Percentiles rank a stretch among this genome's conserved stretches.
Conservation (phyloP, 2,113 vertebrate genomes). For the Leptobrachium ailaonicum region DNA sequence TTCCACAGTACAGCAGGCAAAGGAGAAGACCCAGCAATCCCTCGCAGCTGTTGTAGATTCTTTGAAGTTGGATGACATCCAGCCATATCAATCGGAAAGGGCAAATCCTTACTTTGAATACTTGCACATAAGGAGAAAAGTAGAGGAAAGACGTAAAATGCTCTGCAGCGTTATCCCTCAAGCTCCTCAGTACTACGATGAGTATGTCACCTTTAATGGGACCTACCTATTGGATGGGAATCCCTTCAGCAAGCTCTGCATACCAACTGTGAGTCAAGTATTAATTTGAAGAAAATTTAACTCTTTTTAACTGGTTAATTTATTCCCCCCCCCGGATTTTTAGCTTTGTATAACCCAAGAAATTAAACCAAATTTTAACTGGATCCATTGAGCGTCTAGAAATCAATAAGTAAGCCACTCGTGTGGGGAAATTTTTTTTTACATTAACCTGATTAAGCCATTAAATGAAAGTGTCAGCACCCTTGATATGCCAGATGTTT, state of each 20-base stretch:
- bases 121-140: conserved; percentile 94
- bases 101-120: conserved; percentile 98
- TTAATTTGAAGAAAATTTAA: too few relatives aligned
- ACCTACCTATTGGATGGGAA: conserved; percentile 96
- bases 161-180: conserved; percentile 94
- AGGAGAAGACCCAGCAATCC: conserved; percentile 89
- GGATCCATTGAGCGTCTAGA: too few relatives aligned
- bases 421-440: too few relatives aligned
- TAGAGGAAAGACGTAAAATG: conserved; percentile 96
- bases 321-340: too few relatives aligned
- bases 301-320: too few relatives aligned
- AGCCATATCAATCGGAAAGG: conserved; percentile 94
- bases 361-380: too few relatives aligned
- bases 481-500: too few relatives aligned
- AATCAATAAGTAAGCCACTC: too few relatives aligned
- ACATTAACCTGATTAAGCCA: too few relatives aligned
- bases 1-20: conserved; percentile 78
- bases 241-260: conserved; percentile 96
- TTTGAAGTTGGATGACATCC: conserved; percentile 94
- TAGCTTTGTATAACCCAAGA: too few relatives aligned
- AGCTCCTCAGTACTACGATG: conserved; percentile 96
- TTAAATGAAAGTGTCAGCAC: too few relatives aligned
- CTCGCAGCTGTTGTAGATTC: conserved; percentile 92
- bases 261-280: conserved; percentile 88
- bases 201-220: conserved; percentile 96